Conservation (phyloP, 2,888 invertebrate genomes). For the Philereme vetulata region DNA sequence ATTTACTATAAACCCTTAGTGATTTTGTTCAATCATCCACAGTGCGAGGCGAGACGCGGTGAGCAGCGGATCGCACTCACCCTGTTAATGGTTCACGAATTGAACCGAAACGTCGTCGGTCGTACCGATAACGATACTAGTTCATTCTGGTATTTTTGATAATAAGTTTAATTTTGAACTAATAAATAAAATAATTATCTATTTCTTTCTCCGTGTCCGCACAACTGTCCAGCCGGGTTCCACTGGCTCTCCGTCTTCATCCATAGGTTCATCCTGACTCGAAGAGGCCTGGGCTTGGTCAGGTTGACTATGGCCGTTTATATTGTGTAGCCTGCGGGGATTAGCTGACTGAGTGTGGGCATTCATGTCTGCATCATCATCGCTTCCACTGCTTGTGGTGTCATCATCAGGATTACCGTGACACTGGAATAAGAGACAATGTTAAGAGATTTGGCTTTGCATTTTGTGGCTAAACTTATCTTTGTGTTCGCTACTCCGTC, state of each 20-base stretch:
- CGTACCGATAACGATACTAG: too few species aligned
- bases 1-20: too few species aligned
- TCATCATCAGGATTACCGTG: constrained; percentile 79
- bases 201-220: constrained; percentile 79
- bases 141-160: too few species aligned
- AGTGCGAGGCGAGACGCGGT: too few species aligned
- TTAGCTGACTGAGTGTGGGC: constrained; percentile 42
- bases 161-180: background rate
- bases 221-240: constrained; percentile 89
- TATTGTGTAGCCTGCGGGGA: constrained; percentile 23
- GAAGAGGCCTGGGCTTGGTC: constrained; percentile 28
- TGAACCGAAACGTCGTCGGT: too few species aligned
- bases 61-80: too few species aligned
- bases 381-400: constrained; percentile 70
- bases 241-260: constrained; percentile 83
- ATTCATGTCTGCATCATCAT: constrained; percentile 62
- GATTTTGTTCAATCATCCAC: too few species aligned
- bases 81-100: too few species aligned
- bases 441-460: too few species aligned
- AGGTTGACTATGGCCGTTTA: constrained; percentile 21
- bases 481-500: too few species aligned
- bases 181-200: constrained; percentile 34
- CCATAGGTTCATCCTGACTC: constrained; percentile 65
- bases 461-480: too few species aligned
- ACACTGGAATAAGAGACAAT: constrained; percentile 51